Base-by-base conservation (phyloP, 2,797 vertebrate genomes). In the Diglossa cyanea region DNA sequence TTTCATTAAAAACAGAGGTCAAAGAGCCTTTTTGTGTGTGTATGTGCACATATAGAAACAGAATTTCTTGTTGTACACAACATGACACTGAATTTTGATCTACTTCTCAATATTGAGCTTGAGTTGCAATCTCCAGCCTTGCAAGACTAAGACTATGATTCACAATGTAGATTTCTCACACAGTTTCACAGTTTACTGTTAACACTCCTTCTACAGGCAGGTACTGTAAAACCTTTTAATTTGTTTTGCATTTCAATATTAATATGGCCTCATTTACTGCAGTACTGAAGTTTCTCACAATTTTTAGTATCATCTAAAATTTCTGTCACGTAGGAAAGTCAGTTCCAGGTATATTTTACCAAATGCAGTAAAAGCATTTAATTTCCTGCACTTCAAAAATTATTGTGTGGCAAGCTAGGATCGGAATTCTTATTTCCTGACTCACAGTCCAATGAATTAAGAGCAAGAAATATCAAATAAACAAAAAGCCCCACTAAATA, bases 301-400 rank as follows among this genome's bases (percentile, higher is more conserved):
- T 28, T 86, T 68, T 66, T 57, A 73, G 8, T 47, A 57, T 79
- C 79, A 63, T 11, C 17, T 31, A 73, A 76, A 76, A 67, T 44
- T 47, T 37, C 42, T 0, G 1, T 33, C 3, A n/a, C 16, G 2
- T 55, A 66, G 48, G 18, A 33, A 86, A 89, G 28, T 74, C 63
- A 86, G 11, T 25, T 66, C 53, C 17, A 70, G 3, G 35, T 63
- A 10, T 26, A 39, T 82, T 89, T 77, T 90, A 72, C 47, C 62
- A 92, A 58, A 14, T 20, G 13, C 85, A 31, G n/a, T 39, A 80
- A 54, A 25, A 73, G 6, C 28, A 37, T 42, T 91, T 60, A 1
- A 88, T 65, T 93, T 95, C 74, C 68, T 74, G 65, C n/a, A 87
- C 57, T 76, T 95, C 53, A 82, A 67, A 92, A 35, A 82, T 26